phyloP scores from a whole-genome alignment of 2,113 vertebrate genomes.

The Morone saxatilis region DNA sequence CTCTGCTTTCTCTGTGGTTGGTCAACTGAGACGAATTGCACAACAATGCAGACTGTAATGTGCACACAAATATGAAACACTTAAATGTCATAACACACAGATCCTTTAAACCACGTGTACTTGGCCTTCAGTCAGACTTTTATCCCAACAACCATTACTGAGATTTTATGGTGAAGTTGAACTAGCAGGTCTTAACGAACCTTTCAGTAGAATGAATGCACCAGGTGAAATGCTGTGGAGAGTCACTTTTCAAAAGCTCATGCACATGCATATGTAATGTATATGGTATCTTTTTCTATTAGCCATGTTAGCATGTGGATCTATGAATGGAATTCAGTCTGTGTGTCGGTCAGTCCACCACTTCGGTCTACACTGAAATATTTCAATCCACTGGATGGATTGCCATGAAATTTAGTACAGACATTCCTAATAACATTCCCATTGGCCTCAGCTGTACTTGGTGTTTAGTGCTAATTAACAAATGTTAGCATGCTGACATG shows the following conservation, averaged over 20 bases:
- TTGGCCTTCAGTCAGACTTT: constrained; percentile 22
- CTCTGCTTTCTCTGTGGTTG: constrained; percentile 51
- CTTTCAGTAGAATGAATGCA: constrained; percentile 13
- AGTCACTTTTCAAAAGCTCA: not conserved
- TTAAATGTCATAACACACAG: constrained; percentile 63
- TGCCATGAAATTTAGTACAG: not conserved
- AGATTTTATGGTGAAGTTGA: constrained; percentile 6
- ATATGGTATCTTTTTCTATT: not conserved
- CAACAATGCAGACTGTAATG: constrained; percentile 68
- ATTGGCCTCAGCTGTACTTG: not conserved
- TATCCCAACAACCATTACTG: constrained; percentile 29
- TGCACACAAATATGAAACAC: constrained; percentile 53
- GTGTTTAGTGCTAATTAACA: not conserved
- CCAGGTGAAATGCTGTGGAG: constrained; percentile 6
- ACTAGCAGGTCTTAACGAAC: not conserved
- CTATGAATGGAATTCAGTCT: not conserved
- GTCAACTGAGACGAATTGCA: constrained; percentile 69
- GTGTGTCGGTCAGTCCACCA: not conserved
- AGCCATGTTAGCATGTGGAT: not conserved
- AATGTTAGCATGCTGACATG: not conserved
- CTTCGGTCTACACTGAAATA: not conserved
- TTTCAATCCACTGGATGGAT: not conserved
- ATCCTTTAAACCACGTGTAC: constrained; percentile 41
- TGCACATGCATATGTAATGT: not conserved
- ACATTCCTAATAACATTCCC: not conserved